Conservation (phyloP, 1,140 invertebrate species). For the Sycobia sp. region DNA sequence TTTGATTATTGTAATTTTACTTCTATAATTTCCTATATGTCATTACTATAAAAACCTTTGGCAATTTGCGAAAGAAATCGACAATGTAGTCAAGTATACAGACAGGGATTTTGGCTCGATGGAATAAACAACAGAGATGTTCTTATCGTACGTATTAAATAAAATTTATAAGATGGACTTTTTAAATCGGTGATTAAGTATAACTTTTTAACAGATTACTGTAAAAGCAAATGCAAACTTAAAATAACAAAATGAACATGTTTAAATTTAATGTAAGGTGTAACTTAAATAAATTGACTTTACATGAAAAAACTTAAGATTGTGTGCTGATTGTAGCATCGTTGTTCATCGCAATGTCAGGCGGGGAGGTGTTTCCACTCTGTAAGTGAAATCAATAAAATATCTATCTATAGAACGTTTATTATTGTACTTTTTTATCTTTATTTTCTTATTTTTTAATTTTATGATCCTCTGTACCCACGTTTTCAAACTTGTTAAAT, state of each 20-base stretch:
- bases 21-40: slow-evolving; percentile 8
- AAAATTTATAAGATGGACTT: slow-evolving; percentile 27
- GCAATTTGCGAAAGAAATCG: slow-evolving; percentile 47
- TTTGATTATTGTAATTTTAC: neutral
- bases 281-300: slow-evolving; percentile 25
- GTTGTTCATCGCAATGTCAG: slow-evolving; percentile 59
- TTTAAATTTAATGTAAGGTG: slow-evolving; percentile 23
- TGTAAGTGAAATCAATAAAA: slow-evolving; percentile 61
- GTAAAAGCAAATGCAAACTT: slow-evolving; percentile 4
- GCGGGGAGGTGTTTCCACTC: slow-evolving; percentile 60
- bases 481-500: slow-evolving; percentile 19
- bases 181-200: slow-evolving; percentile 17
- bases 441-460: slow-evolving; percentile 29
- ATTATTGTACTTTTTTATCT: slow-evolving; percentile 32
- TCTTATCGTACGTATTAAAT: slow-evolving; percentile 35
- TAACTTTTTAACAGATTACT: slow-evolving; percentile 5
- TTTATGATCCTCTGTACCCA: slow-evolving; percentile 20
- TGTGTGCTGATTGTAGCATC: slow-evolving; percentile 62
- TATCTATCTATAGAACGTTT: slow-evolving; percentile 56
- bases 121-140: slow-evolving; percentile 39
- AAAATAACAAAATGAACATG: slow-evolving; percentile 6
- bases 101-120: slow-evolving; percentile 44
- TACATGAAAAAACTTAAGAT: slow-evolving; percentile 56
- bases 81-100: slow-evolving; percentile 35
- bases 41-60: slow-evolving; percentile 35